phyloP scores from a whole-genome alignment of 2,797 vertebrate genomes.

The Thalassophryne amazonica region DNA sequence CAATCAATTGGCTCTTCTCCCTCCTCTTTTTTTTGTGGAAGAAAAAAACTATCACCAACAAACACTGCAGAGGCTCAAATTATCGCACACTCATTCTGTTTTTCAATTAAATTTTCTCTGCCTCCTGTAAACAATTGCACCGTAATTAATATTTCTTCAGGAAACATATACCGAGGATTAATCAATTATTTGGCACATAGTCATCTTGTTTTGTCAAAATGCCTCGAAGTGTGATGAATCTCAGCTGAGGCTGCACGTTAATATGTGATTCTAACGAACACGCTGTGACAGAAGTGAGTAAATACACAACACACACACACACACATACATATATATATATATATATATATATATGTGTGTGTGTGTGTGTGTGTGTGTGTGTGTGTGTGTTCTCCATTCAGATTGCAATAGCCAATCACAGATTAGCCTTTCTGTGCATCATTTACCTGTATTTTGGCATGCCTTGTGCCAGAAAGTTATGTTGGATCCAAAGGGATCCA shows the following conservation, averaged over 20 bases:
- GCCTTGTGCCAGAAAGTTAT: too few relatives aligned
- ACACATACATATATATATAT: neutral
- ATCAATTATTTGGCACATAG: slow-evolving; percentile 47
- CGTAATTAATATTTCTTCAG: slow-evolving; percentile 60
- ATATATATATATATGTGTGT: neutral
- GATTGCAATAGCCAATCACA: too few relatives aligned
- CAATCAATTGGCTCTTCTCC: slow-evolving; percentile 43
- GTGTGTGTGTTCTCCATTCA: too few relatives aligned
- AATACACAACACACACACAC: neutral
- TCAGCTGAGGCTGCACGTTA: slow-evolving; percentile 16
- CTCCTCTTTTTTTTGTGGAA: neutral
- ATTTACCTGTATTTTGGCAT: too few relatives aligned
- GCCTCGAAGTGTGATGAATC: slow-evolving; percentile 18
- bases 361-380: too few relatives aligned
- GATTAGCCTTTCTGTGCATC: too few relatives aligned
- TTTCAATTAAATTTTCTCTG: slow-evolving; percentile 45
- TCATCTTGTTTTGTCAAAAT: slow-evolving; percentile 58
- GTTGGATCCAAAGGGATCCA: too few relatives aligned
- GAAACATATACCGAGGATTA: slow-evolving; percentile 34
- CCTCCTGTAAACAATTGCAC: slow-evolving; percentile 28
- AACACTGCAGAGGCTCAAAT: slow-evolving; percentile 30
- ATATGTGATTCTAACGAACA: slow-evolving; percentile 13
- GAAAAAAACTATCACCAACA: slow-evolving; percentile 12
- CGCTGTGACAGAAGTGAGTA: neutral
- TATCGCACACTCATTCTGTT: slow-evolving; percentile 34